Evolutionary conservation across 2,797 vertebrate species (phyloP), one percentile per base, ranked within the genome.

Genomic region (Diplodus sargus): DNA sequence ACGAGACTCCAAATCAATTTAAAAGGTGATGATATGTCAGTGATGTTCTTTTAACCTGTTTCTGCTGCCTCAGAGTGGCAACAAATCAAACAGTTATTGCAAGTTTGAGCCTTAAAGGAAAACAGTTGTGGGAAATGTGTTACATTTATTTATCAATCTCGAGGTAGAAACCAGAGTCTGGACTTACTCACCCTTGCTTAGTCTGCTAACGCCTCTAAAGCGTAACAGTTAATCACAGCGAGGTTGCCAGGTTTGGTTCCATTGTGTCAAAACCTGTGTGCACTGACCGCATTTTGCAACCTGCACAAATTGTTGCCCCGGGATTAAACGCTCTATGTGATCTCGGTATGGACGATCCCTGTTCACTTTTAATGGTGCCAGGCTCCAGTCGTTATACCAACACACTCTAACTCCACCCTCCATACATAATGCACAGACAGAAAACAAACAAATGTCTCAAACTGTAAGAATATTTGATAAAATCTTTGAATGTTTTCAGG

Each of bases 401-500:
- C 10, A 28, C 25, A 7, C 34, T 25, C 22, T 23, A 5, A 22
- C 20, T 39, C 58, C 15, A 25, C 4, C 25, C 34, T 34, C 34
- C 34, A 2, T 34, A 9, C 34, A 34, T 1, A 9, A 8, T 30
- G 3, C 30, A 51, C 30, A 45, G 34, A 16, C 17, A 18, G 34
- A 3, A 30, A 53, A 14, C 0, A 3, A 51, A 39, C n/a, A 68
- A 28, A 25, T 54, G 4, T 51, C 6, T 16, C 28, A 25, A n/a
- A 72, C 60, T 28, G 53, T 30, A 15, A 49, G 56, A 56, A 18
- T 52, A 23, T 53, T 53, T 16, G 14, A 42, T 63, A 61, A 39
- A 69, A 61, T 16, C 39, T 43, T 47, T 76, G 9, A 45, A 23
- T 14, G 11, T 62, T 45, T 22, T 58, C 67, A 69, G 53, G 23